Evolutionary conservation across 2,113 vertebrate genomes (phyloP).

Genomic region (Lampris megalopsis): DNA sequence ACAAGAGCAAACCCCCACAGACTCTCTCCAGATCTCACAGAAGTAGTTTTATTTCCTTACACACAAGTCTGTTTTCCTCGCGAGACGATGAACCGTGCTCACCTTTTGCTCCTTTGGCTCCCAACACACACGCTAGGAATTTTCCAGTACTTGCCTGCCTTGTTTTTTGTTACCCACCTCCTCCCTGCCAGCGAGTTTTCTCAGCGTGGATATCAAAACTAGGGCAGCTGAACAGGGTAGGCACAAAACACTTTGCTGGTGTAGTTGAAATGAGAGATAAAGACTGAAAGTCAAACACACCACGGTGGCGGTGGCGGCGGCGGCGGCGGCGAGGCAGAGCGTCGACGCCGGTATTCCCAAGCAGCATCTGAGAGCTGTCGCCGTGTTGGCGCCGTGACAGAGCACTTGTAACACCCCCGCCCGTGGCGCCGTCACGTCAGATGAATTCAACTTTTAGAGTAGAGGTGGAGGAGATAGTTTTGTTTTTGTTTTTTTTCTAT

Average conservation of each 20-base stretch:
- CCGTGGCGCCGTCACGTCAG: slow-evolving; percentile 64
- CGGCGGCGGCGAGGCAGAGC: slow-evolving; percentile 44
- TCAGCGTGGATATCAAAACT: slow-evolving; percentile 54
- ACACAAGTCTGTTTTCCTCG: slow-evolving; percentile 31
- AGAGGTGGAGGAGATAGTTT: slow-evolving; percentile 41
- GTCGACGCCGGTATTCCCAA: slow-evolving; percentile 40
- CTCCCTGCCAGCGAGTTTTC: slow-evolving; percentile 28
- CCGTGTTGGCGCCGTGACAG: slow-evolving; percentile 59
- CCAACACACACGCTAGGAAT: background rate
- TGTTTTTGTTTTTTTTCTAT: background rate
- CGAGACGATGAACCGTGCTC: slow-evolving; percentile 27
- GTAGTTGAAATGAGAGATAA: slow-evolving; percentile 62
- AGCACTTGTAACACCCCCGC: slow-evolving; percentile 69
- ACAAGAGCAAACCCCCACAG: no score
- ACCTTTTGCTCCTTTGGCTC: slow-evolving; percentile 15
- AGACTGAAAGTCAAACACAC: slow-evolving; percentile 67
- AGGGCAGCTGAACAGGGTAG: slow-evolving; percentile 59
- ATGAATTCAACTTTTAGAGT: slow-evolving; percentile 65
- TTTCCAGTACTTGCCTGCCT: slow-evolving; percentile 8
- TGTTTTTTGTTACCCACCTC: slow-evolving; percentile 24
- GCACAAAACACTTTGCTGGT: slow-evolving; percentile 48
- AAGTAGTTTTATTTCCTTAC: slow-evolving; percentile 5
- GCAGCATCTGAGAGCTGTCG: slow-evolving; percentile 61
- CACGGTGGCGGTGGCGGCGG: slow-evolving; percentile 16
- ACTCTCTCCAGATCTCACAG: background rate